phyloP scores from a whole-genome alignment of 2,113 vertebrate species.

The Poeciliopsis occidentalis region DNA sequence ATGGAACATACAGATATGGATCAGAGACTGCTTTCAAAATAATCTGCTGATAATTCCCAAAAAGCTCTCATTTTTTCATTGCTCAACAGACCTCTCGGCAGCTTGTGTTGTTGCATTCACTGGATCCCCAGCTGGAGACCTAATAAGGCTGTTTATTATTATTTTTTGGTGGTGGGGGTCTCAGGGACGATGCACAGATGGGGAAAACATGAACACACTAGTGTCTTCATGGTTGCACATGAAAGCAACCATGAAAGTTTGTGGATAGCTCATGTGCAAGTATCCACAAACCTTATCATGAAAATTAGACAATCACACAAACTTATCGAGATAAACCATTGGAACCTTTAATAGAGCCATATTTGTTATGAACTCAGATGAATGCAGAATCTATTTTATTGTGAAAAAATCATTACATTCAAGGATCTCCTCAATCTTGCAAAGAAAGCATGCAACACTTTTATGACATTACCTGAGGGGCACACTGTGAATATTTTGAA shows the following conservation, averaged over 20 bases:
- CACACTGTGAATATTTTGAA: neutral
- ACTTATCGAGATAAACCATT: neutral
- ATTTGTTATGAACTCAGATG: neutral
- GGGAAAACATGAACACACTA: constrained; percentile 65
- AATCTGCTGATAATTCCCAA: constrained; percentile 55
- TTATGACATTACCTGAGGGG: no score
- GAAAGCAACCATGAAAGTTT: neutral
- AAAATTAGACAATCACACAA: neutral
- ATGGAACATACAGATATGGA: constrained; percentile 27
- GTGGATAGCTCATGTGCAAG: neutral
- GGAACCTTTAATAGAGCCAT: no score
- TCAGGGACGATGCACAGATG: constrained; percentile 79
- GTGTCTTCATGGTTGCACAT: constrained; percentile 31
- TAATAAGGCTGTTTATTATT: constrained; percentile 83
- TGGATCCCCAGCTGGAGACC: constrained; percentile 84
- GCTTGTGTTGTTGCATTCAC: constrained; percentile 85
- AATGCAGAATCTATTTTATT: neutral
- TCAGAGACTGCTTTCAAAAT: constrained; percentile 37
- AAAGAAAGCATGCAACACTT: neutral
- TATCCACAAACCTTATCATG: constrained; percentile 10
- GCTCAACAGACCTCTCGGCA: constrained; percentile 86
- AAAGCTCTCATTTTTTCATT: constrained; percentile 83
- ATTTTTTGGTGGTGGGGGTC: neutral
- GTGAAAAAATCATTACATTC: neutral
- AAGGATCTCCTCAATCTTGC: neutral